Percentiles rank a stretch among this genome's conserved stretches.
Evolutionary conservation across 1,140 invertebrate species (phyloP).

Genomic region (Megalonaias nervosa): DNA sequence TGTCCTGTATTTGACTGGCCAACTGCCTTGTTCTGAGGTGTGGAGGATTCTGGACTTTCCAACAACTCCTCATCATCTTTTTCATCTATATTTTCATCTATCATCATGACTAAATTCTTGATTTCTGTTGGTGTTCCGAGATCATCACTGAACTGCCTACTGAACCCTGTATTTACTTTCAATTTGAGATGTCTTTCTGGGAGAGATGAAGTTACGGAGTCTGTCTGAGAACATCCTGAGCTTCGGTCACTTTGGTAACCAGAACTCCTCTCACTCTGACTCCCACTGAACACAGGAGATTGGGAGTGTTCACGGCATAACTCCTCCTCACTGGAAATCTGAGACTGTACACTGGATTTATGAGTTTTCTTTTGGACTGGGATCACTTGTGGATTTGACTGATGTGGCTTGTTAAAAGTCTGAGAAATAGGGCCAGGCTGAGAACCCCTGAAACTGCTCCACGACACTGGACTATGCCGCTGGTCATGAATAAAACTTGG

Average conservation of each 20-base stretch:
- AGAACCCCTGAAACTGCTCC: too few species aligned
- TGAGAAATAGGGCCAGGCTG: too few species aligned
- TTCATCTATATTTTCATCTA: slow-evolving; percentile 59
- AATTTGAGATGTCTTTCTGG: slow-evolving; percentile 24
- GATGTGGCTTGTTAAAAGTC: too few species aligned
- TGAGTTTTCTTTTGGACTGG: too few species aligned
- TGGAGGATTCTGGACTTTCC: slow-evolving; percentile 1
- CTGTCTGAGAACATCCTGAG: slow-evolving; percentile 12
- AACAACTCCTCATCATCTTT: slow-evolving; percentile 38
- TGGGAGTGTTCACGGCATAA: slow-evolving; percentile 28
- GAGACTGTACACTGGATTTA: too few species aligned
- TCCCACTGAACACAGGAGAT: slow-evolving; percentile 30
- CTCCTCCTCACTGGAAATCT: too few species aligned
- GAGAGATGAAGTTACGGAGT: slow-evolving; percentile 8
- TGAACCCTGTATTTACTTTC: slow-evolving; percentile 52
- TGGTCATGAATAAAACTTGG: neutral
- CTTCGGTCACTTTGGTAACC: slow-evolving; percentile 4
- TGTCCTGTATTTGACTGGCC: slow-evolving; percentile 11
- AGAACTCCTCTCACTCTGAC: slow-evolving; percentile 4
- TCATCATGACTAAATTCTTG: slow-evolving; percentile 62
- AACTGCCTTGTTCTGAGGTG: slow-evolving; percentile 8
- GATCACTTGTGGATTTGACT: too few species aligned
- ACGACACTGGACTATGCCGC: neutral
- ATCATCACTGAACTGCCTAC: slow-evolving; percentile 64
- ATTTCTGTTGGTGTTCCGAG: slow-evolving; percentile 64